phyloP scores from a whole-genome alignment of 2,888 invertebrate genomes.

The Leptodirus hochenwartii region DNA sequence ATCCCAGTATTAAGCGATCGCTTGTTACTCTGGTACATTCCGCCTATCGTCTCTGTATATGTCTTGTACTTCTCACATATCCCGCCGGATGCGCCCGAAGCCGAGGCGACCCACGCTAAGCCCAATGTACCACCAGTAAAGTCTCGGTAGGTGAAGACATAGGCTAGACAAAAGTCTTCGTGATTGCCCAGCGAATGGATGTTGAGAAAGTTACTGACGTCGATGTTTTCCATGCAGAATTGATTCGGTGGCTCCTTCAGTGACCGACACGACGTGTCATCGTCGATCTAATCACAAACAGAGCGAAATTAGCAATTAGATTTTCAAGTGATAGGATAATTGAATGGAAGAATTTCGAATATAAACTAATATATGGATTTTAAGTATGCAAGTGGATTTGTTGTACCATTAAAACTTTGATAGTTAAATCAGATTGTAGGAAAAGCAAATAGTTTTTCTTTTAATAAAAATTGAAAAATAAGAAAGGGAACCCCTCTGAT shows the following conservation, averaged over 20 bases:
- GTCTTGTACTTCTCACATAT: constrained; percentile 97
- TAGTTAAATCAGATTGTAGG: constrained; percentile 1
- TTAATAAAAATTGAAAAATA: no score
- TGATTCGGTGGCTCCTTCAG: constrained; percentile 55
- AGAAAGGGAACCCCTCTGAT: no score
- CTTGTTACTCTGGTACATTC: constrained; percentile 85
- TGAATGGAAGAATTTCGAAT: not conserved
- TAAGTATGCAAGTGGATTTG: not conserved
- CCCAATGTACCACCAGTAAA: constrained; percentile 97
- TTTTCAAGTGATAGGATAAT: no score
- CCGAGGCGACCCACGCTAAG: constrained; percentile 97
- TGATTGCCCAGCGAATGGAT: constrained; percentile 94
- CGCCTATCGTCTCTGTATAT: constrained; percentile 89
- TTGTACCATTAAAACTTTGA: constrained; percentile 1
- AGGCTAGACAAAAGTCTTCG: constrained; percentile 97
- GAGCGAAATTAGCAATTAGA: constrained; percentile 13
- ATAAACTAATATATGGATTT: not conserved
- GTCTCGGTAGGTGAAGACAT: constrained; percentile 95
- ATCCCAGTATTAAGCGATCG: constrained; percentile 95
- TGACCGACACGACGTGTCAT: constrained; percentile 59
- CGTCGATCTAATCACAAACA: constrained; percentile 88
- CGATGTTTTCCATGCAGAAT: constrained; percentile 93
- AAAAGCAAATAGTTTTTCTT: constrained; percentile 1
- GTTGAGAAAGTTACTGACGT: constrained; percentile 97
- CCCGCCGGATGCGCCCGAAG: constrained; percentile 93